Base-by-base conservation (phyloP, 2,797 vertebrate genomes). In the Crotalus adamanteus region DNA sequence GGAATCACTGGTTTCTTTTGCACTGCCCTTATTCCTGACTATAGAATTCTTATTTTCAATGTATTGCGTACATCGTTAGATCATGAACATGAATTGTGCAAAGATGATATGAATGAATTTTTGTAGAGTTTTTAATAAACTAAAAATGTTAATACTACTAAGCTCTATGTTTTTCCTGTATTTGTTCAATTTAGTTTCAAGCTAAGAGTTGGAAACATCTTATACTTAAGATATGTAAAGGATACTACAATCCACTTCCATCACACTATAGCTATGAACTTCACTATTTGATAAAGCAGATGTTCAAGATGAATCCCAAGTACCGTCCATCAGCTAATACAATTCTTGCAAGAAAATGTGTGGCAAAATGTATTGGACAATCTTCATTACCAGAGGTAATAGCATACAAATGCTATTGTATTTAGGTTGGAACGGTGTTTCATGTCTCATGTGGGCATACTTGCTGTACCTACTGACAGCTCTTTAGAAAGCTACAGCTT, bases 181-280 rank as follows among this genome's bases (percentile, higher is more conserved):
- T 85, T 83, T 85, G 47, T 93, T 93, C 47, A 78, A 95, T 97
- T 92, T 95, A 99, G 99, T 99, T 99, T 97, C 98, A 99, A 97
- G 98, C 99, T 4, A 96, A 96, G 12, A 99, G 99, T 97, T 99
- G 99, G 99, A 99, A 98, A 97, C 98, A 97, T 95, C 98, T 99
- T 93, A 99, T 99, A 89, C 97, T 99, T 37, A 99, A 99, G 97
- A 98, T 99, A 96, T 99, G 98, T 94, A 98, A 98, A 78, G 99
- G 99, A 3, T 95, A 98, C 0, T 98, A 98, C 91, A 94, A 96
- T 31, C 98, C 99, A 3, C 97, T 99, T 56, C 99, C 99, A 0
- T 94, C 92, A 60, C 98, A 98, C 90, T 98, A 99, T 95, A 98
- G 98, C 63, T 98, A 97, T 13, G 98, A 99, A 89, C 97, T 99